A percentile compares a stretch with the other conserved stretches of the same genome.
Evolutionary conservation across 2,113 vertebrate species (phyloP).

Genomic region (Pachyramphus minor): DNA sequence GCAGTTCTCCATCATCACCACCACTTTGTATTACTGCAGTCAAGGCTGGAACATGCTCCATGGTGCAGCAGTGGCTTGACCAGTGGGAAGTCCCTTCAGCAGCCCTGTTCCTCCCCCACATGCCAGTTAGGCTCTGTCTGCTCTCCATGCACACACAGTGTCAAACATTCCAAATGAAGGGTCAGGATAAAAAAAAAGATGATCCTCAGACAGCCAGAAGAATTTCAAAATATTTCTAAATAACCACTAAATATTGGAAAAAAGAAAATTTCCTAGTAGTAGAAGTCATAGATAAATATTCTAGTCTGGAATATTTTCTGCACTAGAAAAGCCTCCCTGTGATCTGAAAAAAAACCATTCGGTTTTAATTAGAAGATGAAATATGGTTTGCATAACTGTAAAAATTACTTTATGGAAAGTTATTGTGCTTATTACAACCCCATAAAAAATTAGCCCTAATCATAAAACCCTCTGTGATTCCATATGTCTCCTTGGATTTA

Average conservation of each 20-base stretch:
- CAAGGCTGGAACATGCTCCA: not conserved
- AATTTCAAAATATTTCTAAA: not conserved
- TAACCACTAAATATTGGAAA: not conserved
- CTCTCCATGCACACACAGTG: rapidly evolving
- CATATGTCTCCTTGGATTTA: not conserved
- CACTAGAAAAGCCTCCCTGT: not conserved
- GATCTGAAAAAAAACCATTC: not conserved
- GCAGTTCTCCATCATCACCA: not conserved
- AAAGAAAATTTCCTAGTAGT: not conserved
- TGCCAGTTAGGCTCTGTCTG: not conserved
- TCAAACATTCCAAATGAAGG: not conserved
- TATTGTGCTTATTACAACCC: not conserved
- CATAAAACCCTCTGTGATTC: not conserved
- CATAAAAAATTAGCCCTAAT: not conserved
- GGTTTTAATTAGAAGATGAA: not conserved
- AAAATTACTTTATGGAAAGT: not conserved
- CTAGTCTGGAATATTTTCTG: not conserved
- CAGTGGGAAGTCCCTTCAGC: not conserved
- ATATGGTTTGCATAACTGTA: not conserved
- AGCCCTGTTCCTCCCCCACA: not conserved
- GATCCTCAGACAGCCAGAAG: not conserved
- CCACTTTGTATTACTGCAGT: not conserved
- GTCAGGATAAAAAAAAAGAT: not conserved
- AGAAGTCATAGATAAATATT: not conserved
- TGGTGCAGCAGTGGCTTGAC: not conserved